Percentiles rank a stretch among this genome's conserved stretches.
These are phyloP conservation scores for Pterostichus madidus DNA, from an alignment of 2,888 invertebrate genomes.

Conservation along the genomic window DNA sequence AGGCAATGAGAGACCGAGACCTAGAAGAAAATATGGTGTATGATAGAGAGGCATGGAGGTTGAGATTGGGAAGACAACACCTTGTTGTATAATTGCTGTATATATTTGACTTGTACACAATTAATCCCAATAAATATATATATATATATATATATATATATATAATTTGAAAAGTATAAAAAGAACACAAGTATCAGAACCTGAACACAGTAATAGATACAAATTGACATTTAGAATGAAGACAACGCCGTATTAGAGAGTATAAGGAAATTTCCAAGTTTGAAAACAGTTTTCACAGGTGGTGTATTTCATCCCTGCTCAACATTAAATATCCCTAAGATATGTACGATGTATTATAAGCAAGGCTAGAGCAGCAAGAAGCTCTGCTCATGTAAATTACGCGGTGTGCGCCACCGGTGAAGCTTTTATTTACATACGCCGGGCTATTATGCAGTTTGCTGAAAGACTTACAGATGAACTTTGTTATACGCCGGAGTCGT, in stretches of 20 bases:
- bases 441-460: conserved; percentile 64
- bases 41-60: too few species aligned
- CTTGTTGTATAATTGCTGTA: too few species aligned
- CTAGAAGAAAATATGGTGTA: too few species aligned
- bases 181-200: too few species aligned
- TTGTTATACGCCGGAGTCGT: conserved; percentile 25
- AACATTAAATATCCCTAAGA: conserved; percentile 32
- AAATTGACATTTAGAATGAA: too few species aligned
- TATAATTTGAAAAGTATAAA: too few species aligned
- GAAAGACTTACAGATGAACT: conserved; percentile 63
- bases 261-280: background rate
- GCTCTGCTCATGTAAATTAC: conserved; percentile 55
- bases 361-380: conserved; percentile 1
- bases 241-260: background rate
- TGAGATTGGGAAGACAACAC: too few species aligned
- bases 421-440: conserved; percentile 63
- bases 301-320: background rate
- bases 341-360: conserved; percentile 18
- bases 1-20: too few species aligned
- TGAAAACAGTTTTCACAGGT: conserved; percentile 25
- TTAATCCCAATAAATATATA: too few species aligned
- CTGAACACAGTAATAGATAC: too few species aligned
- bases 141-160: too few species aligned
- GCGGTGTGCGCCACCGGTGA: conserved; percentile 6
- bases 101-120: too few species aligned